These are phyloP conservation scores for Anolis carolinensis DNA, from an alignment of 2,113 vertebrate species.

Conservation along the genomic window DNA sequence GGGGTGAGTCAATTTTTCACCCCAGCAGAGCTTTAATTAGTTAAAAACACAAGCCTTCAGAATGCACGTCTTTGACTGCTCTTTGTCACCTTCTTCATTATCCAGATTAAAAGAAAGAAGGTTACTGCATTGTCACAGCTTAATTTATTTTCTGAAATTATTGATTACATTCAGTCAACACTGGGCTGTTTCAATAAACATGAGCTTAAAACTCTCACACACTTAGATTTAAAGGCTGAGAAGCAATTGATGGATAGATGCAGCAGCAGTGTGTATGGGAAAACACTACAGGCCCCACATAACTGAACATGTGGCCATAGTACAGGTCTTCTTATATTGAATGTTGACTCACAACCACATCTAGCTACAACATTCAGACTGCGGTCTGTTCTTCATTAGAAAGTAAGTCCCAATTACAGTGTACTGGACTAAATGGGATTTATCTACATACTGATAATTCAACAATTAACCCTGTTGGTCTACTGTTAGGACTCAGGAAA, in stretches of 20 bases:
- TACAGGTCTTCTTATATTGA: not conserved
- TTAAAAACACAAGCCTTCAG: slow-evolving; percentile 31
- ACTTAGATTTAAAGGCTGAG: not conserved
- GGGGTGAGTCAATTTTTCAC: not conserved
- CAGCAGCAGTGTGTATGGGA: not conserved
- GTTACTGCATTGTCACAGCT: not conserved
- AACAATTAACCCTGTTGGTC: no score
- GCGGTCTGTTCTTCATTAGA: not conserved
- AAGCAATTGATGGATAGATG: not conserved
- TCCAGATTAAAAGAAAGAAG: slow-evolving; percentile 26
- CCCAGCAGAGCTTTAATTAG: slow-evolving; percentile 27
- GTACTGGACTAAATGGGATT: no score
- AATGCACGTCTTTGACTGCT: slow-evolving; percentile 12
- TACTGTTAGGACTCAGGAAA: no score
- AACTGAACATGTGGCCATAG: not conserved
- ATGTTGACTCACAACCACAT: not conserved
- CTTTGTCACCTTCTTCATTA: slow-evolving; percentile 41
- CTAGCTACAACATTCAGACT: not conserved
- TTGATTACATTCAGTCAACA: slow-evolving; percentile 29
- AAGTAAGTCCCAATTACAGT: no score
- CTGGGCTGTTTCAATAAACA: not conserved
- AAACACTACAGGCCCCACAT: not conserved
- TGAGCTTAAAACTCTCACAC: not conserved
- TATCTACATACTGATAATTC: no score
- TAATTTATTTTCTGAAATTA: slow-evolving; percentile 34